phyloP scores from a whole-genome alignment of 2,888 invertebrate species.

The Ennomos quercinarius region DNA sequence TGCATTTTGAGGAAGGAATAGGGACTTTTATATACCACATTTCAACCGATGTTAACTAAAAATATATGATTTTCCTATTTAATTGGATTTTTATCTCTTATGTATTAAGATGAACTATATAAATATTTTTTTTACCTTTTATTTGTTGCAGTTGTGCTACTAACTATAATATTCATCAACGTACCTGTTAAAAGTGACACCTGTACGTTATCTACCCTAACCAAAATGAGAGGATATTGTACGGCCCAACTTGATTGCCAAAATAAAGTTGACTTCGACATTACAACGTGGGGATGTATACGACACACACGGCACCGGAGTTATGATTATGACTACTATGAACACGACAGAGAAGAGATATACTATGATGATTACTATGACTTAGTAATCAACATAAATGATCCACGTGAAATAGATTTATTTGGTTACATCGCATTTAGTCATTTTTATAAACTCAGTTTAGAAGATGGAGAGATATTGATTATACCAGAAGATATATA shows the following conservation, averaged over 20 bases:
- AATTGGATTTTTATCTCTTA: too few relatives aligned
- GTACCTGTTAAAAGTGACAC: not conserved
- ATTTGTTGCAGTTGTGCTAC: slow-evolving; percentile 10
- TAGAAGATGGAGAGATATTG: slow-evolving; percentile 9
- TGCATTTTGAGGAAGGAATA: too few relatives aligned
- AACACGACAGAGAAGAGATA: not conserved
- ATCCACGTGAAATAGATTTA: not conserved
- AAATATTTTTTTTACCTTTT: too few relatives aligned
- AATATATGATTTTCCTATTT: too few relatives aligned
- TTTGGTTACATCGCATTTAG: not conserved
- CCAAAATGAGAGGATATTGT: not conserved
- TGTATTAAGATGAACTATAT: too few relatives aligned
- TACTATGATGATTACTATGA: slow-evolving; percentile 14
- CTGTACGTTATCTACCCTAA: not conserved
- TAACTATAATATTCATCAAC: not conserved
- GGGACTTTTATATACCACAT: too few relatives aligned
- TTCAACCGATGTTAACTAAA: too few relatives aligned
- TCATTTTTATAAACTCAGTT: slow-evolving; percentile 3
- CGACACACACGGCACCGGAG: not conserved
- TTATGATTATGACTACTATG: not conserved
- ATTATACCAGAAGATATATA: slow-evolving; percentile 13
- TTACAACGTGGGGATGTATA: slow-evolving; percentile 18
- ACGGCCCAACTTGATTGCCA: slow-evolving; percentile 15
- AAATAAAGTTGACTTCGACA: slow-evolving; percentile 6
- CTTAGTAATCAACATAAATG: slow-evolving; percentile 8